Evolutionary conservation across 2,797 vertebrate genomes (phyloP), one percentile per base, ranked within the genome.

Genomic region (Hypotaenidia okinawae): DNA sequence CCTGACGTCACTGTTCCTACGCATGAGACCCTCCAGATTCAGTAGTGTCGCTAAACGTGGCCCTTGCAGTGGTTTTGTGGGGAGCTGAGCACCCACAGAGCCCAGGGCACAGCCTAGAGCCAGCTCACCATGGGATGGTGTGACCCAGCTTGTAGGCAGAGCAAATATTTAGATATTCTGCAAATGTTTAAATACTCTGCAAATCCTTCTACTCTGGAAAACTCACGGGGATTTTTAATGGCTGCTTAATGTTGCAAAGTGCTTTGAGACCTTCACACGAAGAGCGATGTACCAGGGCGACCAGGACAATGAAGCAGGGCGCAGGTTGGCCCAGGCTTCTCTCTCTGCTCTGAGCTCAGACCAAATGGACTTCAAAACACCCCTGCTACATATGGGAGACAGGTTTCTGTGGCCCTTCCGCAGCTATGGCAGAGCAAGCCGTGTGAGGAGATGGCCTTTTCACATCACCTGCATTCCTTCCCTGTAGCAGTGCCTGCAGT

Each of bases 341-440:
- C 8, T 33, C 39, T 45, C 63, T 55, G 33, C 35, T 67, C 49
- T 69, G 33, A n/a, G 22, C 37, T 33, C n/a, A 24, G 43, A n/a
- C 5, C 4, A 2, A 69, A 54, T 35, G 39, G 51, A 55, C n/a
- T 70, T 47, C 47, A 66, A 89, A 91, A 63, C 13, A 17, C 16
- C 78, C 47, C 47, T 41, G 64, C 37, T 66, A 1, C 0, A 5
- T 12, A 1, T 4, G 10, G 45, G 41, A 28, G 14, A 5, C 4
- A 33, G 69, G 77, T 57, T 72, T 28, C 81, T 11, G 47, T 3
- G 15, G 24, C 51, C 16, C 28, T 49, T 86, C 21, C 21, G n/a
- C 64, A 58, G 19, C 0, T 3, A 2, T 15, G 37, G 51, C 79
- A 47, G 51, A 74, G 9, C 19, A 19, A 49, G 41, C 3, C 15